Percentiles rank a stretch among this genome's conserved stretches.
These are phyloP conservation scores for Loxodonta africana DNA, from an alignment of 2,113 vertebrate species.

Conservation along the genomic window DNA sequence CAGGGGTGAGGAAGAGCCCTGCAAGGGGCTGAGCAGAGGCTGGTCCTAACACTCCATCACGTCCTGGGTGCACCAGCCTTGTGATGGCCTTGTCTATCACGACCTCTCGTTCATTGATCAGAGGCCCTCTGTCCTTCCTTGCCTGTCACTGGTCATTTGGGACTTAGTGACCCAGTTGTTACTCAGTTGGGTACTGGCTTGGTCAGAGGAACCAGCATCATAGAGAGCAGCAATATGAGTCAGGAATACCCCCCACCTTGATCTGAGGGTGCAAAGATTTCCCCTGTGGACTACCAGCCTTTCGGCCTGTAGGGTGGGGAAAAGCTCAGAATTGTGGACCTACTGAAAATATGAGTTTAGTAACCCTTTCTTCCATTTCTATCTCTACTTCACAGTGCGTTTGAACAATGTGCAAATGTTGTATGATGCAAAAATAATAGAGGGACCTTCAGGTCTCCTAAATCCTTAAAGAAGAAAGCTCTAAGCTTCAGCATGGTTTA, in stretches of 20 bases:
- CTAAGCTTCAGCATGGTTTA: background rate
- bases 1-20: background rate
- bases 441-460: background rate
- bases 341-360: background rate
- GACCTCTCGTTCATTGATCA: background rate
- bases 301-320: background rate
- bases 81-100: background rate
- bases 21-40: background rate
- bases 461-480: background rate
- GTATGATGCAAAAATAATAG: background rate
- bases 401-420: background rate
- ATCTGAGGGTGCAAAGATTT: background rate
- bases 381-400: background rate
- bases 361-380: background rate
- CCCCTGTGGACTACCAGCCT: background rate
- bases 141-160: conserved; percentile 51
- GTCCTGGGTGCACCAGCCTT: background rate
- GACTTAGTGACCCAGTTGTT: conserved; percentile 66
- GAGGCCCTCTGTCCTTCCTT: conserved; percentile 31
- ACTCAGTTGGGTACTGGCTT: background rate
- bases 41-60: background rate
- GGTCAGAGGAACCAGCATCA: background rate
- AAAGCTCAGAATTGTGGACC: background rate
- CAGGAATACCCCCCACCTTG: background rate
- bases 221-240: conserved; percentile 7